phyloP scores from a whole-genome alignment of 2,888 invertebrate species.

The Cosmia trapezina region DNA sequence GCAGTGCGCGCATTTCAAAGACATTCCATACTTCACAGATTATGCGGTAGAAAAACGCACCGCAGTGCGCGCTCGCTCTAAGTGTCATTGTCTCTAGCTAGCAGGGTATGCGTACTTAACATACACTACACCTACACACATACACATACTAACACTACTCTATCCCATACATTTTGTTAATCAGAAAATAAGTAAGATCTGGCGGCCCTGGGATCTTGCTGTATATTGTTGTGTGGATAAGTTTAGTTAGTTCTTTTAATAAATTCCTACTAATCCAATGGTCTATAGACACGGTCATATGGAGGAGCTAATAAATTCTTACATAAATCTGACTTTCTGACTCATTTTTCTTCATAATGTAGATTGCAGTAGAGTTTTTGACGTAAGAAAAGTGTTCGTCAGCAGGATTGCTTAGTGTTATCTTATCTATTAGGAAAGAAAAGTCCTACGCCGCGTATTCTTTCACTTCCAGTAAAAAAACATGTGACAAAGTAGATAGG shows the following conservation, averaged over 20 bases:
- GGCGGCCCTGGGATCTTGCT: background rate
- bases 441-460: background rate
- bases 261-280: background rate
- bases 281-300: too few species aligned
- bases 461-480: background rate
- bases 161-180: too few species aligned
- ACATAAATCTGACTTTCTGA: conserved; percentile 5
- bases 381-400: conserved; percentile 16
- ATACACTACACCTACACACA: too few species aligned
- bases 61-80: too few species aligned
- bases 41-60: too few species aligned
- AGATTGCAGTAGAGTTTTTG: conserved; percentile 1
- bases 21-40: too few species aligned
- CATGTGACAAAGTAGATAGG: background rate
- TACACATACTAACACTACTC: too few species aligned
- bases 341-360: conserved; percentile 8
- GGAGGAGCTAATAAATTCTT: background rate
- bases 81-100: too few species aligned
- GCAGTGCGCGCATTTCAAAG: too few species aligned
- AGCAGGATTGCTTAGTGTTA: background rate
- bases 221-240: background rate
- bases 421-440: conserved; percentile 14
- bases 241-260: background rate
- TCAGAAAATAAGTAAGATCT: too few species aligned
- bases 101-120: too few species aligned